Conservation (phyloP, 2,797 vertebrate species). For the Semaprochilodus insignis region DNA sequence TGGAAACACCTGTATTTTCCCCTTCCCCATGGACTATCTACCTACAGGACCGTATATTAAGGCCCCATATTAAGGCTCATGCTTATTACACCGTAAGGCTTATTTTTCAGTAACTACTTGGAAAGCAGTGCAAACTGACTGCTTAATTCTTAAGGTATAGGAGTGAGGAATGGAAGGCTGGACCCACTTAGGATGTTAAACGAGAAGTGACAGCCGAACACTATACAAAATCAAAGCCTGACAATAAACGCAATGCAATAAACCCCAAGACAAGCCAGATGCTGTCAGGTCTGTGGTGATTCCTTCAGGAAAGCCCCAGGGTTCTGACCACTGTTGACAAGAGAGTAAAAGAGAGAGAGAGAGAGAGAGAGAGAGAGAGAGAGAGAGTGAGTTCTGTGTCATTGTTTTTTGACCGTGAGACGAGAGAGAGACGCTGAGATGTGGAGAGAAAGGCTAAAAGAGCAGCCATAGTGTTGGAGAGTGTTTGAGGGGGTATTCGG, state of each 20-base stretch:
- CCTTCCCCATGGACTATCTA: too few relatives aligned
- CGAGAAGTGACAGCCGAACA: not conserved
- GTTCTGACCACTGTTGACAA: not conserved
- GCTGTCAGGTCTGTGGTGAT: slow-evolving; percentile 15
- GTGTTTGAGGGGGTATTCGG: slow-evolving; percentile 66
- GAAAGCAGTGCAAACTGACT: not conserved
- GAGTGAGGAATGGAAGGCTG: not conserved
- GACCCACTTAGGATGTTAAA: not conserved
- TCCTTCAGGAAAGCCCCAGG: slow-evolving; percentile 31
- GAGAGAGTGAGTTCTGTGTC: slow-evolving; percentile 57
- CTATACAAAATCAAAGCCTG: not conserved
- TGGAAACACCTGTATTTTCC: too few relatives aligned
- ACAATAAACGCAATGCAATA: not conserved
- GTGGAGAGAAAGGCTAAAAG: slow-evolving; percentile 50
- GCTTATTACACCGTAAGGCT: not conserved
- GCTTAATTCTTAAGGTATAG: not conserved
- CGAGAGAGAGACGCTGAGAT: not conserved
- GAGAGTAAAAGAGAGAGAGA: not conserved
- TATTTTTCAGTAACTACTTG: not conserved
- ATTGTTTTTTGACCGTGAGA: slow-evolving; percentile 51
- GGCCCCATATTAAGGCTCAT: not conserved
- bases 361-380: not conserved
- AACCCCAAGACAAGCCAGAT: not conserved
- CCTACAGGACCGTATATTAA: not conserved
- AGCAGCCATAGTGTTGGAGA: slow-evolving; percentile 55